Evolutionary conservation across 53 echinoderm and acorn worm genomes (phyloP).

Genomic region (Henricia sp.): DNA sequence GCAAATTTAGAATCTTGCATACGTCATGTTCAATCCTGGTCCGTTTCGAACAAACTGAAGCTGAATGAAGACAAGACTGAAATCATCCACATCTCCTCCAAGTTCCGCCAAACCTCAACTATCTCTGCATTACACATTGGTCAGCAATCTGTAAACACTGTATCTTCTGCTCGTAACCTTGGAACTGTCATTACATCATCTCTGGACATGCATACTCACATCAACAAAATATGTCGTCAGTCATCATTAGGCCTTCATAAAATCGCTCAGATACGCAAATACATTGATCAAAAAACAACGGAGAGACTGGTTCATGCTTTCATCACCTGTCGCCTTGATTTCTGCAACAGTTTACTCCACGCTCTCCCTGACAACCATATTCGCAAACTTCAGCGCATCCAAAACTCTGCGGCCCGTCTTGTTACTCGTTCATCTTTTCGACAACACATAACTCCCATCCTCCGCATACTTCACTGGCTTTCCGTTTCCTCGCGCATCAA

Average conservation of each 20-base stretch:
- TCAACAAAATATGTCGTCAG: neutral
- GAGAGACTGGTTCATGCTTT: constrained; percentile 28
- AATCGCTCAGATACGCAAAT: constrained; percentile 7
- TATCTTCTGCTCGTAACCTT: constrained; percentile 18
- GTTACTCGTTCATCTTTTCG: too few species aligned
- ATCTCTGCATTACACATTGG: neutral
- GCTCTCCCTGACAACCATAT: neutral
- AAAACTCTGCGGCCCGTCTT: too few species aligned
- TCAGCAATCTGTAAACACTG: neutral
- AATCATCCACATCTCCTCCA: constrained; percentile 17
- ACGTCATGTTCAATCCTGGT: neutral
- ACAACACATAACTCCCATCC: too few species aligned
- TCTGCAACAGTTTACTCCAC: constrained; percentile 21
- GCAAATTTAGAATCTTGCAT: neutral
- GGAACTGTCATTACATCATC: constrained; percentile 3
- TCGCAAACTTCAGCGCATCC: neutral
- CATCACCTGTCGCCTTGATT: constrained; percentile 23
- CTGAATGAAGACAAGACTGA: too few species aligned
- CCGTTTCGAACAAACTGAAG: neutral
- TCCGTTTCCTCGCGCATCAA: too few species aligned
- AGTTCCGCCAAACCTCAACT: constrained; percentile 5
- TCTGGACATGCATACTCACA: constrained; percentile 6
- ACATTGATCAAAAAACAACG: constrained; percentile 14
- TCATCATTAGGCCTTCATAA: constrained; percentile 12
- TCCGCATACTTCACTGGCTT: too few species aligned